Percentiles rank a stretch among this genome's conserved stretches.
Evolutionary conservation across 2,797 vertebrate species (phyloP).

Genomic region (Notolepis coatsorum): DNA sequence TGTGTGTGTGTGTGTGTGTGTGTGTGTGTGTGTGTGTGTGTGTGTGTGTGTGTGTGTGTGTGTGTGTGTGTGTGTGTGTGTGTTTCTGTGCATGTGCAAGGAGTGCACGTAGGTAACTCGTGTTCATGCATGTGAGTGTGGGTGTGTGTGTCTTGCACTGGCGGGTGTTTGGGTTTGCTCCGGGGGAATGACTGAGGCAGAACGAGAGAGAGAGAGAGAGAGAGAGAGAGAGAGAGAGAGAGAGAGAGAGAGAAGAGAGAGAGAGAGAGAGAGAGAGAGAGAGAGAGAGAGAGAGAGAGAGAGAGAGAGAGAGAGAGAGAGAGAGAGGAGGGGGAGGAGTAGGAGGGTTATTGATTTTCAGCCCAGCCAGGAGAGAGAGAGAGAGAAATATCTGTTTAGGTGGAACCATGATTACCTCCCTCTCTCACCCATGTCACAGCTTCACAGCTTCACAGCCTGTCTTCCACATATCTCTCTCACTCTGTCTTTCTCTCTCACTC

Average conservation of each 20-base stretch:
- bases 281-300: neutral
- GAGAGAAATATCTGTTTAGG: constrained; percentile 62
- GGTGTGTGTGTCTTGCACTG: no score
- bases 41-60: neutral
- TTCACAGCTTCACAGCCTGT: neutral
- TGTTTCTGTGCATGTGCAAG: constrained; percentile 15
- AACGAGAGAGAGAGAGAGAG: neutral
- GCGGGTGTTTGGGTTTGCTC: constrained; percentile 60
- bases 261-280: neutral
- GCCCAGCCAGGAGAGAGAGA: constrained; percentile 54
- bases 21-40: constrained; percentile 16
- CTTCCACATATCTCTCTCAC: neutral
- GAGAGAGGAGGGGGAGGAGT: neutral
- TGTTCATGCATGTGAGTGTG: neutral
- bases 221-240: neutral
- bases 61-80: constrained; percentile 12
- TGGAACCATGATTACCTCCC: constrained; percentile 72
- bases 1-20: constrained; percentile 13
- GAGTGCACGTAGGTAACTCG: no score
- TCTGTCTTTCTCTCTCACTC: neutral
- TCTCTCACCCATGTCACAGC: constrained; percentile 25
- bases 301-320: neutral
- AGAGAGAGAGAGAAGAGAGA: neutral
- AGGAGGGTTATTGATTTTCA: constrained; percentile 29
- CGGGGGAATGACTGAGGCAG: constrained; percentile 12